phyloP scores from a whole-genome alignment of 2,888 invertebrate genomes.

The Kuschelorhynchus macadamiae region DNA sequence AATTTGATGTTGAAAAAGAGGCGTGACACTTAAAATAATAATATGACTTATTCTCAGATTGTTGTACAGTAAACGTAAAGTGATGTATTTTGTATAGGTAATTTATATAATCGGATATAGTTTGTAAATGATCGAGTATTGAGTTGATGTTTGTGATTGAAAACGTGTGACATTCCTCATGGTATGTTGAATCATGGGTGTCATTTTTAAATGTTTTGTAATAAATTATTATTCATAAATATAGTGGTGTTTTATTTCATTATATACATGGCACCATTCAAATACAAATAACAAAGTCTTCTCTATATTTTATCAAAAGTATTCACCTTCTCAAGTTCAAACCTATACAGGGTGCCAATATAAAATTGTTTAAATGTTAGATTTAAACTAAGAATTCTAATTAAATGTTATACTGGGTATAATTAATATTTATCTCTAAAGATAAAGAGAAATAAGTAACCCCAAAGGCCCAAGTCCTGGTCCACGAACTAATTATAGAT shows the following conservation, averaged over 20 bases:
- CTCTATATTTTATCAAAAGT: no score
- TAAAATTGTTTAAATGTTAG: no score
- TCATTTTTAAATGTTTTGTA: slow-evolving; percentile 32
- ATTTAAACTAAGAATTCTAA: no score
- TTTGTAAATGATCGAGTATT: slow-evolving; percentile 17
- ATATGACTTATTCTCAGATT: not conserved
- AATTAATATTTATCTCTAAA: no score
- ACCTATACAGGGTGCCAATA: no score
- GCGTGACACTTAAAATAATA: not conserved
- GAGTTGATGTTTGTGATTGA: slow-evolving; percentile 26
- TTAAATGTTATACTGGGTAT: no score
- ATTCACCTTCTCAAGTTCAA: no score
- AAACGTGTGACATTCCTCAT: slow-evolving; percentile 8
- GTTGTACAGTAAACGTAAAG: slow-evolving; percentile 20
- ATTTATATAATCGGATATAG: slow-evolving; percentile 25
- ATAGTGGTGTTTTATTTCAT: slow-evolving; percentile 17
- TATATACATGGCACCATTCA: no score
- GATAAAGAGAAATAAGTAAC: no score
- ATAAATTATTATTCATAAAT: slow-evolving; percentile 36
- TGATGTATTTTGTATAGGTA: slow-evolving; percentile 31
- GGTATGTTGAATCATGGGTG: slow-evolving; percentile 23
- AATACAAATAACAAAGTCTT: no score
- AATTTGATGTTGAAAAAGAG: not conserved
- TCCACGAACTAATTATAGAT: no score
- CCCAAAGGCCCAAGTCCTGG: no score